Evolutionary conservation across 2,888 invertebrate species (phyloP), one percentile per base, ranked within the genome.

Genomic region (Pachymerium ferrugineum): DNA sequence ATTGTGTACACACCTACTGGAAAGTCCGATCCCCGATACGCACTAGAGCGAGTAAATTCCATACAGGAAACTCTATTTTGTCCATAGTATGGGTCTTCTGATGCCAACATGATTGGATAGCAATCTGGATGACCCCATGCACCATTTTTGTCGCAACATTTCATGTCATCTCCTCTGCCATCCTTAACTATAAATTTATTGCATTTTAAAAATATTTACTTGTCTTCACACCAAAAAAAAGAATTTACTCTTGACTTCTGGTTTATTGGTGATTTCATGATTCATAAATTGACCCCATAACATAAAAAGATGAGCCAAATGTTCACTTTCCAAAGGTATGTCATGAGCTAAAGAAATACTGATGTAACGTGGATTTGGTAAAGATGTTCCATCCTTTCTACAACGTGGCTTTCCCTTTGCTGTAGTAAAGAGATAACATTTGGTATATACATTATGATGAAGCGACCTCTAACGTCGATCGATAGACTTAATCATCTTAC

Each of bases 341-440:
- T 94, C 94, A 35, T 93, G 92, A 83, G 95, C 94, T 88, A 94
- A 91, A 38, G 92, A 92, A 73, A 93, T 88, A 16, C 94, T 94
- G 16, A 94, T 93, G 70, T 94, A 87, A 67, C 94, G 88, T 0
- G 94, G 89, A 75, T 89, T 85, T 0, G 94, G 94, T 76, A 94
- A 84, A 76, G 89, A 87, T 74, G 86, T 88, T 2, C 93, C 93
- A 12, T 90, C 89, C 75, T 90, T 87, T 19, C 92, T 89, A 77
- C 92, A 89, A 75, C 93, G 88, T 0, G 94, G 94, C 0, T 25
- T 62, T 35, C 75, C 75, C 62, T 47, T 75, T 25, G 71, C 75
- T 75, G 47, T n/a, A 38, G 38, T 10, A 35, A 35, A 12, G 38
- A 35, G n/a, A n/a, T n/a, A n/a, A n/a, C n/a, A n/a, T n/a, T n/a